A percentile compares a stretch with the other conserved stretches of the same genome.
phyloP scores from a whole-genome alignment of 2,113 vertebrate species.

The Corynorhinus townsendii region DNA sequence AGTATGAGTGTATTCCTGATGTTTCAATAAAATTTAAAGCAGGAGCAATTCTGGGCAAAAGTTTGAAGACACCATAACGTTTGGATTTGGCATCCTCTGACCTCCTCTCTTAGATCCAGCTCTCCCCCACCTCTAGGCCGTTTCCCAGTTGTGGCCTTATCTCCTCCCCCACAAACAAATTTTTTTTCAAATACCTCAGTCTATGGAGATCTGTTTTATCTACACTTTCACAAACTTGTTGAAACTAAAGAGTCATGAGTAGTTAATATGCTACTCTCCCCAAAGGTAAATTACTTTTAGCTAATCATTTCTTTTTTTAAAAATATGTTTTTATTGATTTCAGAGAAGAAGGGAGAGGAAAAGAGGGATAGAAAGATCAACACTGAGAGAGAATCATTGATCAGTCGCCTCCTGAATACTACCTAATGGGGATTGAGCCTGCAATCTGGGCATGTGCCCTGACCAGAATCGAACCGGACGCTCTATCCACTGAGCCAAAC shows the following conservation, averaged over 20 bases:
- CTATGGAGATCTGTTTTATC: slow-evolving; percentile 3
- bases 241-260: background rate
- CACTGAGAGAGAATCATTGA: no score
- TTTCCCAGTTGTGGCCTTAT: slow-evolving; percentile 12
- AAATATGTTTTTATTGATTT: no score
- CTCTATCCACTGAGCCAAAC: no score
- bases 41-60: background rate
- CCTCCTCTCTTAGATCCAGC: background rate
- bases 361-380: no score
- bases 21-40: background rate
- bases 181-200: background rate
- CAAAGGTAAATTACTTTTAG: background rate
- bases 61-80: background rate
- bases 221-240: background rate
- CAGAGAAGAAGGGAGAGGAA: no score
- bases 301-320: no score
- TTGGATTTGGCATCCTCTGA: background rate
- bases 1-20: background rate
- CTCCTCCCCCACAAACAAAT: background rate
- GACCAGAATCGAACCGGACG: no score
- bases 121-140: accelerated
- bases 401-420: no score
- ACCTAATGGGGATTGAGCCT: no score
- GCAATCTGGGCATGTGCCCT: no score
- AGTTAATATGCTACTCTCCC: background rate